These are phyloP conservation scores for Barypeithes pellucidus DNA, from an alignment of 2,888 invertebrate genomes.

Conservation along the genomic window DNA sequence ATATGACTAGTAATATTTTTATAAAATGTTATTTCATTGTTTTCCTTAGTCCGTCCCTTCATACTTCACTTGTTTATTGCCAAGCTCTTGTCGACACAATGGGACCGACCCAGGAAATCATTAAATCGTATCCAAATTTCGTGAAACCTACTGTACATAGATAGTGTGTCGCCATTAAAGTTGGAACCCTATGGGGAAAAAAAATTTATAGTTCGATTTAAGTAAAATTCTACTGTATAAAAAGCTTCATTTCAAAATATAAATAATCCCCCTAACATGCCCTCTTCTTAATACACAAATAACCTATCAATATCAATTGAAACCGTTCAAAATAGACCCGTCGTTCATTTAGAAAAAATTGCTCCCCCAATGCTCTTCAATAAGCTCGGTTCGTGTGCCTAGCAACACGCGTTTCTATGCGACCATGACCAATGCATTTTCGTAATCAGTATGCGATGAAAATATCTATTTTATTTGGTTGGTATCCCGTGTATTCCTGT, in stretches of 20 bases:
- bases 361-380: neutral
- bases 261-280: neutral
- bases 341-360: constrained; percentile 10
- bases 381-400: neutral
- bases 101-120: too few relatives aligned
- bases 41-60: too few relatives aligned
- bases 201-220: too few relatives aligned
- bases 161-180: too few relatives aligned
- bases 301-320: constrained; percentile 20
- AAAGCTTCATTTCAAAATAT: neutral
- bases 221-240: too few relatives aligned
- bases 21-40: too few relatives aligned
- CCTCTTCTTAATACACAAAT: neutral
- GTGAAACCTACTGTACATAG: too few relatives aligned
- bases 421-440: constrained; percentile 2
- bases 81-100: too few relatives aligned
- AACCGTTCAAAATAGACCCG: neutral
- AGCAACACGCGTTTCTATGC: constrained; percentile 12
- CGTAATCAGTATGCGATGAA: constrained; percentile 20
- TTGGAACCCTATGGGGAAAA: too few relatives aligned
- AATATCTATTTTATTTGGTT: constrained; percentile 21
- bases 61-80: too few relatives aligned
- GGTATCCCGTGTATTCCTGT: neutral
- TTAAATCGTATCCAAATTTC: too few relatives aligned
- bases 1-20: too few relatives aligned